These are phyloP conservation scores for Pterophyllum scalare DNA, from an alignment of 2,113 vertebrate genomes.

Conservation along the genomic window DNA sequence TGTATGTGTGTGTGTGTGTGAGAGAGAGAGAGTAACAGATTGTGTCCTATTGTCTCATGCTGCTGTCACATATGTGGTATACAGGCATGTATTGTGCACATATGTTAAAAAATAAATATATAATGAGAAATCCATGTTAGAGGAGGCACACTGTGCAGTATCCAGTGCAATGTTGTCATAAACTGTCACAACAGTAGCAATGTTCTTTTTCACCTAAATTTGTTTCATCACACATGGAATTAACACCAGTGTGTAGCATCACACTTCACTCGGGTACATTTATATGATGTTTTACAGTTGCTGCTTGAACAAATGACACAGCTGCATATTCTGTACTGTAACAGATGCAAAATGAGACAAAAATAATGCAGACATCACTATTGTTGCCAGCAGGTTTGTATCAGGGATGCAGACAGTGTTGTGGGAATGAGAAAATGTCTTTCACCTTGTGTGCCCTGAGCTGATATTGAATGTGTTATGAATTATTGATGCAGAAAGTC, in stretches of 20 bases:
- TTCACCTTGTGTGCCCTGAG: slow-evolving; percentile 18
- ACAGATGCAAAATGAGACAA: neutral
- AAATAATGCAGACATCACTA: neutral
- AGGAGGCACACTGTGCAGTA: neutral
- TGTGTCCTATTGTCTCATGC: neutral
- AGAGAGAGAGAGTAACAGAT: neutral
- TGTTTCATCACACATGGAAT: slow-evolving; percentile 35
- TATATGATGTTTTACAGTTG: neutral
- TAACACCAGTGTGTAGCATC: slow-evolving; percentile 30
- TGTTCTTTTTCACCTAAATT: slow-evolving; percentile 43
- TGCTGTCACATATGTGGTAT: slow-evolving; percentile 22
- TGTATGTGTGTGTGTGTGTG: too few relatives aligned
- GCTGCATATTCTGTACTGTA: neutral
- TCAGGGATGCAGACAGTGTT: slow-evolving; percentile 14
- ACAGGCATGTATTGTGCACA: neutral
- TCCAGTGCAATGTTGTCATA: neutral
- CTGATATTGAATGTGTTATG: slow-evolving; percentile 31
- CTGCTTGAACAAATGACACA: neutral
- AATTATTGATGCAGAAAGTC: slow-evolving; percentile 38
- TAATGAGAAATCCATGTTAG: neutral
- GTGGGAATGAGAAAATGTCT: neutral
- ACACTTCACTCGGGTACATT: slow-evolving; percentile 29
- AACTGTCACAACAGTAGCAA: neutral
- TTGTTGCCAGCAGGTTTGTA: neutral
- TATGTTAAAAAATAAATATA: neutral